phyloP scores from a whole-genome alignment of 2,113 vertebrate species.

The Aptenodytes patagonicus region DNA sequence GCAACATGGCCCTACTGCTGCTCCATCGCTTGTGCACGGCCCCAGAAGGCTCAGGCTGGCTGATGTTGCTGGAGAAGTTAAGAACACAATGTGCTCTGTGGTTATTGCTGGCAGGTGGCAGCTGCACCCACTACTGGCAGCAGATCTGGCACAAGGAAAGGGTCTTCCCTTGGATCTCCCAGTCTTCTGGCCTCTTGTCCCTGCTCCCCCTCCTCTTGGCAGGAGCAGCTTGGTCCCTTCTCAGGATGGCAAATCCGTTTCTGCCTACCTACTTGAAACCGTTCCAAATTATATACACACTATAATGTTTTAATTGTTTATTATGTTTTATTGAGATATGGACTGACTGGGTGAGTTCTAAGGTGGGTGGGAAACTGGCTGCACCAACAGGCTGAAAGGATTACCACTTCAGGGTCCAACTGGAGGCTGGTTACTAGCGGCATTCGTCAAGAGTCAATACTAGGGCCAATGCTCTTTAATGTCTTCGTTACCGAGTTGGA shows the following conservation, averaged over 20 bases:
- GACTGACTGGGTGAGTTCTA: not conserved
- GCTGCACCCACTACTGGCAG: not conserved
- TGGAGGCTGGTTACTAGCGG: not conserved
- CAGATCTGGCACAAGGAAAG: not conserved
- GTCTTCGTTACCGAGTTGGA: not conserved
- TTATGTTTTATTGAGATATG: not conserved
- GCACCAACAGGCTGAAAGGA: not conserved
- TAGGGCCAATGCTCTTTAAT: not conserved
- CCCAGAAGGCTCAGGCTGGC: not conserved
- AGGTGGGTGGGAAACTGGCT: not conserved
- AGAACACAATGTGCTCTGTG: not conserved
- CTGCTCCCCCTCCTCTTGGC: not conserved
- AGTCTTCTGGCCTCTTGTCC: not conserved
- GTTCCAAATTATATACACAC: not conserved
- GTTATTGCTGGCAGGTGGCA: not conserved
- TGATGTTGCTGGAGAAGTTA: not conserved
- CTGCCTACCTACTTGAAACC: not conserved
- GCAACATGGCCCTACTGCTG: not conserved
- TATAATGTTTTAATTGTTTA: not conserved
- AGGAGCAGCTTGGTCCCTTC: not conserved
- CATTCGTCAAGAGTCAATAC: not conserved
- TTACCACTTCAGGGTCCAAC: not conserved
- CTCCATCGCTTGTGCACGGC: fast-evolving
- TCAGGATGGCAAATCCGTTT: not conserved
- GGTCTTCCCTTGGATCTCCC: not conserved